phyloP scores from a whole-genome alignment of 2,888 invertebrate genomes.

The Petrophora chlorosata region DNA sequence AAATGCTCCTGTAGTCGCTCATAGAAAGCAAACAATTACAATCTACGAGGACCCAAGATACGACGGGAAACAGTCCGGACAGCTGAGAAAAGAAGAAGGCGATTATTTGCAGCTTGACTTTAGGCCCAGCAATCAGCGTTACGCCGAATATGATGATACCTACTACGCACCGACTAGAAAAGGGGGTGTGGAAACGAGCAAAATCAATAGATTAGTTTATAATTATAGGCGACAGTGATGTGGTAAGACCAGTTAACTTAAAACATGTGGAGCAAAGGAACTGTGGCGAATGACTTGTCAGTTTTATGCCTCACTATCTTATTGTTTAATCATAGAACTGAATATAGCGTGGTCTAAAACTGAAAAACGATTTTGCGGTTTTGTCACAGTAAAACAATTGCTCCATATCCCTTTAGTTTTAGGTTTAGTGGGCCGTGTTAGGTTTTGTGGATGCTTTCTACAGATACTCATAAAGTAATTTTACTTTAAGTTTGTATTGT shows the following conservation, averaged over 20 bases:
- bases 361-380: not conserved
- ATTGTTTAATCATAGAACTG: not conserved
- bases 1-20: conserved; percentile 69
- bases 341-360: not conserved
- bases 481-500: conserved; percentile 18
- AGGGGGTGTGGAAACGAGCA: conserved; percentile 69
- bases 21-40: conserved; percentile 77
- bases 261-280: not conserved
- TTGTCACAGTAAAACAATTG: conserved; percentile 14
- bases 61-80: conserved; percentile 66
- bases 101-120: conserved; percentile 73
- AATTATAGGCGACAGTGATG: conserved; percentile 72
- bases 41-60: conserved; percentile 81
- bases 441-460: conserved; percentile 46
- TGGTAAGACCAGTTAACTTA: not conserved
- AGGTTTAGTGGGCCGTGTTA: conserved; percentile 4
- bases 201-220: conserved; percentile 79
- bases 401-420: not conserved
- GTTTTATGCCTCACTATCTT: not conserved
- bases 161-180: conserved; percentile 65
- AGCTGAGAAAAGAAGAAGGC: conserved; percentile 68
- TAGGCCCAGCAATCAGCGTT: conserved; percentile 74
- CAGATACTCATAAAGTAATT: conserved; percentile 53
- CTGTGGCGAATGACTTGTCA: conserved; percentile 1
- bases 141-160: conserved; percentile 70